A percentile compares a stretch with the other conserved stretches of the same genome.
Evolutionary conservation across 2,888 invertebrate species (phyloP).

Genomic region (Caenorhabditis becei): DNA sequence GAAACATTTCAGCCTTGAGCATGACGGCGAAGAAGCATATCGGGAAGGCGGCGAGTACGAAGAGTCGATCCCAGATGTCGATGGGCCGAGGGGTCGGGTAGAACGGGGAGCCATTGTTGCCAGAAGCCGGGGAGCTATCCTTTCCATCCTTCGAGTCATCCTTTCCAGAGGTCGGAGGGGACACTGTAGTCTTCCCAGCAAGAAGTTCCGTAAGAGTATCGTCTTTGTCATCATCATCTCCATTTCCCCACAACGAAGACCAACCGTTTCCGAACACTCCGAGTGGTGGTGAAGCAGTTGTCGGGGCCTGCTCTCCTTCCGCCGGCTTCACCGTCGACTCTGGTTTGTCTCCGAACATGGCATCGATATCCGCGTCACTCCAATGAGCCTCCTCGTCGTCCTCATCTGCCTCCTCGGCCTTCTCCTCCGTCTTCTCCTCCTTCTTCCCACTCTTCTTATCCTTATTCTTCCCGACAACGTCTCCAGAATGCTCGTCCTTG

Average conservation of each 20-base stretch:
- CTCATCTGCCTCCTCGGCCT: not conserved
- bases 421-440: conserved; percentile 1
- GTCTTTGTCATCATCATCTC: not conserved
- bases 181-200: not conserved
- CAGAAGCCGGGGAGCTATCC: not conserved
- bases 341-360: not conserved
- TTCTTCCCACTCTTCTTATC: conserved; percentile 1
- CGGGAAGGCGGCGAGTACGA: conserved; percentile 47
- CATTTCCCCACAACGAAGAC: not conserved
- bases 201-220: not conserved
- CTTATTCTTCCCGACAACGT: conserved; percentile 8
- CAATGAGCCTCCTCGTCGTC: not conserved
- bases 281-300: not conserved
- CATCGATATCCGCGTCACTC: not conserved
- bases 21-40: conserved; percentile 46
- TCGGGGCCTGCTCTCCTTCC: not conserved
- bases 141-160: not conserved
- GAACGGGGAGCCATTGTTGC: conserved; percentile 9
- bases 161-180: not conserved
- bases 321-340: not conserved
- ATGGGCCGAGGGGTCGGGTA: conserved; percentile 34
- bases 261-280: not conserved
- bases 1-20: conserved; percentile 48
- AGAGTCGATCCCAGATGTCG: conserved; percentile 52
- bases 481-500: conserved; percentile 19